Evolutionary conservation across 1,140 invertebrate genomes (phyloP), one percentile per base, ranked within the genome.

Genomic region (Macrosteles quadrilineatus): DNA sequence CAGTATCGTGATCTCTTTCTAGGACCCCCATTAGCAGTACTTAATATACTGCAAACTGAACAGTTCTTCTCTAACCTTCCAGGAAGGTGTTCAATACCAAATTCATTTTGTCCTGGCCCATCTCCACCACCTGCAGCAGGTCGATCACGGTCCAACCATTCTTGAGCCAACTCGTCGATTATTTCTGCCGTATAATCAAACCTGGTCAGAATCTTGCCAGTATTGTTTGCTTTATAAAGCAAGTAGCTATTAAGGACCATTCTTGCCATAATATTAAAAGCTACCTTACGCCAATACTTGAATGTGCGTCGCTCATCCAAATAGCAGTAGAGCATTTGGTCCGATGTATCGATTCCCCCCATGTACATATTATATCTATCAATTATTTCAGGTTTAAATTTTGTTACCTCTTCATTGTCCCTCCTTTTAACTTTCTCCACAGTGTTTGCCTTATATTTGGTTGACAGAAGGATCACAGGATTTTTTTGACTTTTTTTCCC

Each of bases 211-310:
- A 23, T 14, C 30, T 55, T 55, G 25, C 36, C 67, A 21, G 50
- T 17, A 32, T 25, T 55, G 23, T 65, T 30, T 43, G 62, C 68
- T 21, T 30, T 63, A 43, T 69, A 63, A 14, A 63, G 17, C 29
- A 69, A 63, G 19, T 69, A 69, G 17, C 27, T 11, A 32, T 63
- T 69, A 27, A 69, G 19, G 4, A 63, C 30, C 68, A 69, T 69
- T 12, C 68, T 62, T 23, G 6, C 57, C 29, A 74, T 67, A 21
- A 74, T 72, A 59, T 74, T 71, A 47, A 74, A 72, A 19, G 64
- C 45, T n/a, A 74, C 65, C 47, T 74, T 74, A 53, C 73, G 71
- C 72, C 73, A 73, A 57, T 73, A 74, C 71, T 73, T 74, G 14
- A 73, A 29, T n/a, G 67, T 50, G 31, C 69, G 36, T 27, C 64